These are phyloP conservation scores for Kryptolebias ocellatus DNA, from an alignment of 2,797 vertebrate species.

Conservation along the genomic window DNA sequence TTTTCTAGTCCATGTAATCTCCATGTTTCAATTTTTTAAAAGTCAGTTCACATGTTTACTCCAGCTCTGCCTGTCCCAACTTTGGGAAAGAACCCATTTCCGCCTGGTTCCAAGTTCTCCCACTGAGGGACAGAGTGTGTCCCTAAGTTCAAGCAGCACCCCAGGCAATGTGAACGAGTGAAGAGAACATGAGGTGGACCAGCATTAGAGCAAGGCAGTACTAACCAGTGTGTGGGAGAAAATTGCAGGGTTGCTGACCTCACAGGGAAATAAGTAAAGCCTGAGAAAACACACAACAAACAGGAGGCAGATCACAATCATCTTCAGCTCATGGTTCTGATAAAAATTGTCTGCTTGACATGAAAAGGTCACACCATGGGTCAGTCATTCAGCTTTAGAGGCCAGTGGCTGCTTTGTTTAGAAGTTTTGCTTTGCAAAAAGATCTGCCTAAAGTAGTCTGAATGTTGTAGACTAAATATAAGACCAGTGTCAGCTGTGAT, in stretches of 20 bases:
- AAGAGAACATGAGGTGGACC: constrained; percentile 68
- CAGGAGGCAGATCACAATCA: constrained; percentile 68
- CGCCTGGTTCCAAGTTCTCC: constrained; percentile 78
- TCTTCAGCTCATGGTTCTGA: constrained; percentile 51
- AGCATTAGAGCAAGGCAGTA: constrained; percentile 50
- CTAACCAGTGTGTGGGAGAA: constrained; percentile 81
- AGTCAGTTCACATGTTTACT: constrained; percentile 76
- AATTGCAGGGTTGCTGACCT: constrained; percentile 75
- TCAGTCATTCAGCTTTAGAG: constrained; percentile 24
- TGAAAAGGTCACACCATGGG: constrained; percentile 41
- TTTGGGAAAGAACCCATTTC: constrained; percentile 76
- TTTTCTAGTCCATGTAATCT: constrained; percentile 65
- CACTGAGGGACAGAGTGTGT: constrained; percentile 76
- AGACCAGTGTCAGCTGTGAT: too few relatives aligned
- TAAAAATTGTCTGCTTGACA: constrained; percentile 54
- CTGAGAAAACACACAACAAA: constrained; percentile 81
- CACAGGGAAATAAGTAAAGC: constrained; percentile 73
- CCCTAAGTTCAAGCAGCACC: constrained; percentile 81
- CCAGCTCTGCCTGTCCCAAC: constrained; percentile 57
- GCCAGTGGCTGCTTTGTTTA: constrained; percentile 36
- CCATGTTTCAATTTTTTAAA: constrained; percentile 69
- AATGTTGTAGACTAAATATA: too few relatives aligned
- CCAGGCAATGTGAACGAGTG: constrained; percentile 67
- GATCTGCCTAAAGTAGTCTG: too few relatives aligned
- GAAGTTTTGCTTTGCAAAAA: constrained; percentile 6